phyloP scores from a whole-genome alignment of 2,113 vertebrate species.

The Rhea pennata region DNA sequence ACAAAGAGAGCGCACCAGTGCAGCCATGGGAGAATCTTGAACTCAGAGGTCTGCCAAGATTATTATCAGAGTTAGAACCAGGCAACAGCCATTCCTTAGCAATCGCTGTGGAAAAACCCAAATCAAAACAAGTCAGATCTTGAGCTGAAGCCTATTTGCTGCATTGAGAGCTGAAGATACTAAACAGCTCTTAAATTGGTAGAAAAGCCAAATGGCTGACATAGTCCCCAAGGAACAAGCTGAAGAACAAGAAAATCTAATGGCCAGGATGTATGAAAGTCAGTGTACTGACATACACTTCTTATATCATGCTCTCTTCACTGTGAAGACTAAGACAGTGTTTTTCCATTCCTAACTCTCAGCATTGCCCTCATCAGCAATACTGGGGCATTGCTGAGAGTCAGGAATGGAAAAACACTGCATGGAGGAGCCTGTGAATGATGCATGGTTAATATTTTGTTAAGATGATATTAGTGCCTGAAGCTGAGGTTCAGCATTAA shows the following conservation, averaged over 20 bases:
- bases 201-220: neutral
- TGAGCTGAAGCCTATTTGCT: neutral
- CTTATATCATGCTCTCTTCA: neutral
- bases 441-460: neutral
- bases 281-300: too few species aligned
- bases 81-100: neutral
- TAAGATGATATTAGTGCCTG: neutral
- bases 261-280: neutral
- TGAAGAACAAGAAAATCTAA: neutral
- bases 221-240: neutral
- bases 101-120: neutral
- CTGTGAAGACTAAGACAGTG: neutral
- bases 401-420: neutral
- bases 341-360: neutral
- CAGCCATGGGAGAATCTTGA: neutral
- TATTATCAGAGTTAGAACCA: neutral
- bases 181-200: neutral
- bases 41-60: neutral
- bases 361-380: neutral
- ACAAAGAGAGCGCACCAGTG: neutral
- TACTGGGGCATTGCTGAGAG: too few species aligned
- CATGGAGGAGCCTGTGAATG: neutral
- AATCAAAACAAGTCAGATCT: neutral
- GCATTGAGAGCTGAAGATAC: too few species aligned
- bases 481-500: neutral